A percentile compares a stretch with the other conserved stretches of the same genome.
phyloP scores from a whole-genome alignment of 2,113 vertebrate genomes.

The Ia io region DNA sequence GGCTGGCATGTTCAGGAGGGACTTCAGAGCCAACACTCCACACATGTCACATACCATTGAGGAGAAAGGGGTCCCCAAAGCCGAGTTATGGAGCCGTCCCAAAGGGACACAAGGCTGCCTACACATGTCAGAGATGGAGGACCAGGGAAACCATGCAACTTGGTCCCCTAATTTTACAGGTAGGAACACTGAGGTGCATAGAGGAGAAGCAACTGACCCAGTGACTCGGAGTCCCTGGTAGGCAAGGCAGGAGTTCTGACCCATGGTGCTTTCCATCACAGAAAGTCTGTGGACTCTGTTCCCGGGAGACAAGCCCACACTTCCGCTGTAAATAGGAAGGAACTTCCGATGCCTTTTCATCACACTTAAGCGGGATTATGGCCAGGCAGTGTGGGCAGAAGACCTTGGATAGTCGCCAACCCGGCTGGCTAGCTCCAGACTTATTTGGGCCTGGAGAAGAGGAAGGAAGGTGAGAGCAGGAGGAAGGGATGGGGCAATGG shows the following conservation, averaged over 20 bases:
- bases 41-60: background rate
- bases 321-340: constrained; percentile 24
- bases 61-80: background rate
- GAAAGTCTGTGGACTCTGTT: background rate
- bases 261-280: constrained; percentile 8
- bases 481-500: background rate
- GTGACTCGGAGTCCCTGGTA: background rate
- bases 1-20: background rate
- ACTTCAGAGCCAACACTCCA: background rate
- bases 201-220: background rate
- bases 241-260: background rate
- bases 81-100: background rate
- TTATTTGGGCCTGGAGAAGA: background rate
- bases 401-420: background rate
- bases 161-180: background rate
- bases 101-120: background rate
- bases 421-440: background rate
- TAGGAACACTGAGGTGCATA: background rate
- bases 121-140: background rate
- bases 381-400: constrained; percentile 32
- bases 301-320: constrained; percentile 40
- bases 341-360: constrained; percentile 31
- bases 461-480: background rate
- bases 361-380: background rate
- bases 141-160: background rate